phyloP scores from a whole-genome alignment of 2,888 invertebrate genomes.

The Drosophila nr. medialis region DNA sequence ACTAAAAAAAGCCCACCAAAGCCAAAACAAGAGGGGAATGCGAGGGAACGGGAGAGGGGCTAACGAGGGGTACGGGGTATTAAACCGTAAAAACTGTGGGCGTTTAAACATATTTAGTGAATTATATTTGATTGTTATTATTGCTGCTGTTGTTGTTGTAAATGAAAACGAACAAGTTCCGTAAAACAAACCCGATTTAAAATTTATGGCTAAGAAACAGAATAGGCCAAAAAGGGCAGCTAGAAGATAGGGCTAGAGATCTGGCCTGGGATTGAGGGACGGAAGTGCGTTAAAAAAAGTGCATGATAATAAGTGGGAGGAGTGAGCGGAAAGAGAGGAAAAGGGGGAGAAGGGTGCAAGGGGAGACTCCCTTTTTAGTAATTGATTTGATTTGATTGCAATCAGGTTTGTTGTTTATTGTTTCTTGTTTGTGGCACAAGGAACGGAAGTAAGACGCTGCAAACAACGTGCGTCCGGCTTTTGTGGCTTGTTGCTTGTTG shows the following conservation, averaged over 20 bases:
- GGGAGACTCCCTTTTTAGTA: slow-evolving; percentile 5
- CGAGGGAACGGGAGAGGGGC: not conserved
- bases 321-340: no score
- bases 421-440: not conserved
- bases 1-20: slow-evolving; percentile 52
- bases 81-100: slow-evolving; percentile 55
- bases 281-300: slow-evolving; percentile 55
- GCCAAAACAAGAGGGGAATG: slow-evolving; percentile 8
- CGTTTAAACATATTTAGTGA: slow-evolving; percentile 76
- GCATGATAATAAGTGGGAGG: not conserved
- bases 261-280: slow-evolving; percentile 49
- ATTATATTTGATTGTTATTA: slow-evolving; percentile 73
- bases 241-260: not conserved
- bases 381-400: slow-evolving; percentile 22
- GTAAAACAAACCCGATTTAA: slow-evolving; percentile 29
- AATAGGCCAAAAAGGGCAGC: not conserved
- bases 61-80: not conserved
- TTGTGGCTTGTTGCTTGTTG: not conserved
- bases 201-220: slow-evolving; percentile 29
- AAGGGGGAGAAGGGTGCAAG: not conserved
- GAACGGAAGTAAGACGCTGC: slow-evolving; percentile 37
- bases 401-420: slow-evolving; percentile 9
- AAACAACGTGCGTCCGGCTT: slow-evolving; percentile 51
- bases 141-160: slow-evolving; percentile 23
- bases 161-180: slow-evolving; percentile 25